Evolutionary conservation across 1,140 invertebrate genomes (phyloP).

Genomic region (Cryptotermes secundus): DNA sequence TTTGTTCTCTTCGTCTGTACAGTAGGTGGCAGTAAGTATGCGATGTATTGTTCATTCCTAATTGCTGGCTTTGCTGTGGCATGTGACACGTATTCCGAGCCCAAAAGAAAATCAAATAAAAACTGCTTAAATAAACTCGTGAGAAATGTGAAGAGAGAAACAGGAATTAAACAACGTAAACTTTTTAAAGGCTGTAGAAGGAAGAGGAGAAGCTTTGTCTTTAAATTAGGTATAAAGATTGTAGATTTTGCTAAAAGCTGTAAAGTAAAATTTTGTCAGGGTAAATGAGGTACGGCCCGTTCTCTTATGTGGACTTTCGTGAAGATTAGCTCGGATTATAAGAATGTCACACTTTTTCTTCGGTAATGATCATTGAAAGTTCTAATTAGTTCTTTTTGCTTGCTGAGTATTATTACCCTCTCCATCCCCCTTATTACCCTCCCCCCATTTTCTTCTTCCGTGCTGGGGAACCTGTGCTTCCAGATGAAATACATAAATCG

Average conservation of each 20-base stretch:
- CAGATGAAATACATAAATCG: neutral
- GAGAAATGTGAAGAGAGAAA: neutral
- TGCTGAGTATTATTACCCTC: neutral
- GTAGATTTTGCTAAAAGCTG: neutral
- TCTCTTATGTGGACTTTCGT: neutral
- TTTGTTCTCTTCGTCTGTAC: neutral
- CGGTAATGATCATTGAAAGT: neutral
- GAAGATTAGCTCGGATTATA: neutral
- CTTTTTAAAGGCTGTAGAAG: neutral
- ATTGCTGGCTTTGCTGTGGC: neutral
- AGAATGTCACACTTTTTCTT: slow-evolving; percentile 4
- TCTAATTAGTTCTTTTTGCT: neutral
- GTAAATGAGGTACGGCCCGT: neutral
- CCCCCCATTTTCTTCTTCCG: neutral
- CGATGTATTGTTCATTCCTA: neutral
- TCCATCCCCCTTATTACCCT: neutral
- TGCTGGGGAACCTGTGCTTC: neutral
- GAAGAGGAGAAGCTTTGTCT: neutral
- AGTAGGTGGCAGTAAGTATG: neutral
- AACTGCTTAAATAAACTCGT: neutral
- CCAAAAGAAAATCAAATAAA: slow-evolving; percentile 4
- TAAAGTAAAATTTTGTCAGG: neutral
- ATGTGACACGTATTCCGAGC: neutral
- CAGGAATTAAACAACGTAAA: neutral
- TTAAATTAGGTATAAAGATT: neutral